These are phyloP conservation scores for Protodeltote pygarga DNA, from an alignment of 2,888 invertebrate genomes.

Conservation along the genomic window DNA sequence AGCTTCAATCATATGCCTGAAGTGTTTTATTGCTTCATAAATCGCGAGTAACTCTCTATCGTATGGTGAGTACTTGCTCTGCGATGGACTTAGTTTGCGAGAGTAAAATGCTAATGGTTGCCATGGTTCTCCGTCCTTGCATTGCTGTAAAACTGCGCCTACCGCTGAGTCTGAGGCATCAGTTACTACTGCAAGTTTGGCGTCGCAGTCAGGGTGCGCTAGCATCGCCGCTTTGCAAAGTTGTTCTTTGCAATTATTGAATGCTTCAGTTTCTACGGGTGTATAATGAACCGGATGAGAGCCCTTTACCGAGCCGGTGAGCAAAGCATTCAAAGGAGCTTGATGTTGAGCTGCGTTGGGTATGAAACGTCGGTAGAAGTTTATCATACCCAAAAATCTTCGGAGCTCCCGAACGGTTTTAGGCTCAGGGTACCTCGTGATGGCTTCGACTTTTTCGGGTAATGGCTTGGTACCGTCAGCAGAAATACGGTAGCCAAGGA, in stretches of 20 bases:
- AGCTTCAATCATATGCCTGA: constrained; percentile 4
- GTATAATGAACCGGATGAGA: no score
- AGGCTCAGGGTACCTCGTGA: not conserved
- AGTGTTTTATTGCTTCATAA: constrained; percentile 1
- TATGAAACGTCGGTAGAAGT: constrained; percentile 34
- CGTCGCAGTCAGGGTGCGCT: constrained; percentile 1
- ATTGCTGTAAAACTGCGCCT: constrained; percentile 9
- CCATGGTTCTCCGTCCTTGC: constrained; percentile 1
- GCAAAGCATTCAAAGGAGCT: not conserved
- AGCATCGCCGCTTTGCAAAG: constrained; percentile 1
- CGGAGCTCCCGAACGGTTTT: not conserved
- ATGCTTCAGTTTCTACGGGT: no score
- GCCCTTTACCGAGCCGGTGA: no score
- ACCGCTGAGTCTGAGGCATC: constrained; percentile 14
- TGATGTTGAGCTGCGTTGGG: constrained; percentile 15
- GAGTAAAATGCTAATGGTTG: constrained; percentile 11
- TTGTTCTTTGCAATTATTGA: no score
- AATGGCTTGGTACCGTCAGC: not conserved
- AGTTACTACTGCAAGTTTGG: constrained; percentile 3
- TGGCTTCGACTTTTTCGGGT: not conserved
- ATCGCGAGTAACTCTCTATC: constrained; percentile 1
- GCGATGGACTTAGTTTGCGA: not conserved
- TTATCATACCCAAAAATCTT: constrained; percentile 18
- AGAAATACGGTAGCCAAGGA: not conserved
- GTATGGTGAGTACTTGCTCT: constrained; percentile 8